Evolutionary conservation across 2,888 invertebrate genomes (phyloP).

Genomic region (Steromphala cineraria): DNA sequence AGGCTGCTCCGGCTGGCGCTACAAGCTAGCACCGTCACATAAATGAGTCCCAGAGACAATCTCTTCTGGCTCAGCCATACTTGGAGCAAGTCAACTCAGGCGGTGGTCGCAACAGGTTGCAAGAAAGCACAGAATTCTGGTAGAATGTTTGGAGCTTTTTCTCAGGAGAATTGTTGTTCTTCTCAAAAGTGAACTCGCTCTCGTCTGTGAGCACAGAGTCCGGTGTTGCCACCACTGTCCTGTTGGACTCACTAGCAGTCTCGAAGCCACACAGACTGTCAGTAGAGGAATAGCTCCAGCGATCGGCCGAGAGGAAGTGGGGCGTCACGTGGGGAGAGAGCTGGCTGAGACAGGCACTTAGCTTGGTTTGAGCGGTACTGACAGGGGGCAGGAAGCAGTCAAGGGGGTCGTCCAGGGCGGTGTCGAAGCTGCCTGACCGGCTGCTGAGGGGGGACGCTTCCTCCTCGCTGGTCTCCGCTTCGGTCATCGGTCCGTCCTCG

Average conservation of each 20-base stretch:
- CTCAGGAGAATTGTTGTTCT: constrained; percentile 8
- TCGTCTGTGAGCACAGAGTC: neutral
- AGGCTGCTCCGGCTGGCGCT: too few relatives aligned
- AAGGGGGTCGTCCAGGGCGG: constrained; percentile 37
- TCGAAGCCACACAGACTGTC: constrained; percentile 22
- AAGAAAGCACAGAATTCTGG: neutral
- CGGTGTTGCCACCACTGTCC: neutral
- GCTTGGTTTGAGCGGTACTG: constrained; percentile 30
- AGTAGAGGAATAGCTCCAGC: constrained; percentile 25
- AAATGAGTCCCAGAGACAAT: neutral
- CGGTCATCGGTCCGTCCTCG: neutral
- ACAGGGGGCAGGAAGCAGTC: constrained; percentile 33
- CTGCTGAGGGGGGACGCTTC: constrained; percentile 37
- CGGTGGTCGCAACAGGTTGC: neutral
- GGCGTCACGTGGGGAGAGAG: constrained; percentile 28
- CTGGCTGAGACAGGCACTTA: constrained; percentile 28
- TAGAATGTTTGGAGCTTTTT: neutral
- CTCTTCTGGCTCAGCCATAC: neutral
- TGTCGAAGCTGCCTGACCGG: constrained; percentile 42
- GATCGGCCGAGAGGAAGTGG: constrained; percentile 9
- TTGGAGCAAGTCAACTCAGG: neutral
- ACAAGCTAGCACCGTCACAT: neutral
- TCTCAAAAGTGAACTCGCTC: neutral
- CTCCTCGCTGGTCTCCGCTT: constrained; percentile 13
- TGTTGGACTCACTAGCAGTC: neutral